Conservation (phyloP, 2,888 invertebrate genomes). For the Ornithoptera priamus region DNA sequence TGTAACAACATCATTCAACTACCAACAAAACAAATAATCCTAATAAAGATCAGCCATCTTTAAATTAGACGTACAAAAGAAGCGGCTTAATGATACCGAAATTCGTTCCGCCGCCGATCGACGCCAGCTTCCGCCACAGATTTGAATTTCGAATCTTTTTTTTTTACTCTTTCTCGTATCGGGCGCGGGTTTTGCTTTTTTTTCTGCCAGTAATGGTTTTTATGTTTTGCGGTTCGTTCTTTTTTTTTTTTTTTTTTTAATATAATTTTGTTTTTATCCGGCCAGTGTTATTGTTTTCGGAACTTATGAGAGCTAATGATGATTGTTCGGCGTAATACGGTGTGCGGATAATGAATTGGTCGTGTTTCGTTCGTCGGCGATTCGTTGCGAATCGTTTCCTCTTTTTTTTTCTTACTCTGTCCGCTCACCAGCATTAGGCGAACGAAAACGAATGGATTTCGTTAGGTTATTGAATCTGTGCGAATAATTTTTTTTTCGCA, state of each 20-base stretch:
- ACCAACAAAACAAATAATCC: slow-evolving; percentile 51
- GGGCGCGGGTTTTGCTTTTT: slow-evolving; percentile 36
- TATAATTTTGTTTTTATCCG: slow-evolving; percentile 30
- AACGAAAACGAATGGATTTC: slow-evolving; percentile 18
- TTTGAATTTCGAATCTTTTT: slow-evolving; percentile 64
- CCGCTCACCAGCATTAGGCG: not conserved
- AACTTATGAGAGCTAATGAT: slow-evolving; percentile 55
- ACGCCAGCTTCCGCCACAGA: slow-evolving; percentile 67
- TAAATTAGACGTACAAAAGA: slow-evolving; percentile 54
- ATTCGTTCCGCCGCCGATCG: slow-evolving; percentile 66
- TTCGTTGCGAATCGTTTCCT: slow-evolving; percentile 26
- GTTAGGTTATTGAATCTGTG: slow-evolving; percentile 8
- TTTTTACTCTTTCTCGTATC: slow-evolving; percentile 48
- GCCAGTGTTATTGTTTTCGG: slow-evolving; percentile 61
- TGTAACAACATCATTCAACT: slow-evolving; percentile 32
- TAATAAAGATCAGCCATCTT: slow-evolving; percentile 46
- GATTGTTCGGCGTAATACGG: slow-evolving; percentile 54
- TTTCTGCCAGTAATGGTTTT: slow-evolving; percentile 46
- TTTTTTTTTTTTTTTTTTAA: slow-evolving; percentile 30
- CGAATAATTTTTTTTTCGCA: not conserved
- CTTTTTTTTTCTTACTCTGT: not conserved
- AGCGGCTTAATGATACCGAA: slow-evolving; percentile 65
- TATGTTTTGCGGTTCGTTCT: slow-evolving; percentile 35
- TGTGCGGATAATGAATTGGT: slow-evolving; percentile 54
- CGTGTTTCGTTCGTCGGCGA: slow-evolving; percentile 34